Conservation (phyloP, 2,113 vertebrate species). For the Tretioscincus oriximinensis region DNA sequence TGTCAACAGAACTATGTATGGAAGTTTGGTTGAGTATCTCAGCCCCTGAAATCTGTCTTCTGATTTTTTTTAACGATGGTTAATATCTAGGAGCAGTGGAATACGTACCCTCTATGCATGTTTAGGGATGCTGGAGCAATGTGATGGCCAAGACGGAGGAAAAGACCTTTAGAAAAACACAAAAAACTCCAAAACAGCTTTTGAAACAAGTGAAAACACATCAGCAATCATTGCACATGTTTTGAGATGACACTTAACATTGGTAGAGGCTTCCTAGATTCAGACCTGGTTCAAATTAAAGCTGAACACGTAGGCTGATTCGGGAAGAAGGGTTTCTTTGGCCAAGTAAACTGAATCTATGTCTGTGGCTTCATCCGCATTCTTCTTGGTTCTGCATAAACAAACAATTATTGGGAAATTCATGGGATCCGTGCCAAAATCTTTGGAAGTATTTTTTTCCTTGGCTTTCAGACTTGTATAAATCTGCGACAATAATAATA, state of each 20-base stretch:
- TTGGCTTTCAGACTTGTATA: background rate
- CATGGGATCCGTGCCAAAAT: background rate
- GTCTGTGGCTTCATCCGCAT: background rate
- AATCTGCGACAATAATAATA: background rate
- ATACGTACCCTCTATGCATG: background rate
- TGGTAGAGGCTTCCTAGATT: background rate
- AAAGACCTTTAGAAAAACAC: background rate
- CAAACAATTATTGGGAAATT: background rate
- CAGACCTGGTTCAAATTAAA: constrained; percentile 21
- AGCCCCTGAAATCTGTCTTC: too few species aligned
- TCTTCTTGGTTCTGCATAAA: background rate
- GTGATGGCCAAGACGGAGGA: background rate
- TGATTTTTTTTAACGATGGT: too few species aligned
- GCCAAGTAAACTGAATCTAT: background rate
- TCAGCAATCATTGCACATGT: background rate
- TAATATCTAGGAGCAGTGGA: background rate
- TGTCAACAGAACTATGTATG: background rate
- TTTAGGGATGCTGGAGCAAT: background rate
- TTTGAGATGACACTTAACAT: background rate
- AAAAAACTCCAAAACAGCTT: background rate
- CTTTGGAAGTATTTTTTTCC: constrained; percentile 3
- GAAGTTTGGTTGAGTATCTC: background rate
- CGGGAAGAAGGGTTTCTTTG: background rate
- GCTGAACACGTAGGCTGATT: background rate
- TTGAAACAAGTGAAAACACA: background rate